phyloP scores from a whole-genome alignment of 2,888 invertebrate genomes.

The Macaria notata region DNA sequence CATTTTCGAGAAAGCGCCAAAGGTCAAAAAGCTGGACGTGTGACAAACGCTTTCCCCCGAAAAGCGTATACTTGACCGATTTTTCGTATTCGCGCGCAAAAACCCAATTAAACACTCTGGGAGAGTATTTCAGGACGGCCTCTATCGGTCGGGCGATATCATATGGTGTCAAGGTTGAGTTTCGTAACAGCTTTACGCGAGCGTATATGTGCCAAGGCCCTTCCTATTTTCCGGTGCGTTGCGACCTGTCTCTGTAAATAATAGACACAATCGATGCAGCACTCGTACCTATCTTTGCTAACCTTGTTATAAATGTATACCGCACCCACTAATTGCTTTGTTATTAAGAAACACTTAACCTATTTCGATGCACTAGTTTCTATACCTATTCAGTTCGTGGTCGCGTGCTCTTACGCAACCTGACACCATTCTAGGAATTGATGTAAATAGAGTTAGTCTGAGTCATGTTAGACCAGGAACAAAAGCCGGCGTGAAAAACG shows the following conservation, averaged over 20 bases:
- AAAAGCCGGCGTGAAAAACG: constrained; percentile 16
- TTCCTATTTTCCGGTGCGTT: constrained; percentile 53
- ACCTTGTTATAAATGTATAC: constrained; percentile 41
- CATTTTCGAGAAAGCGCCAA: constrained; percentile 27
- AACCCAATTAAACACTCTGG: constrained; percentile 61
- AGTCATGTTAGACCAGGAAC: constrained; percentile 26
- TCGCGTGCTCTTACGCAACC: constrained; percentile 47
- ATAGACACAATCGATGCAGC: constrained; percentile 36
- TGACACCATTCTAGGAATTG: constrained; percentile 48
- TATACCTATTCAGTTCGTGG: constrained; percentile 35
- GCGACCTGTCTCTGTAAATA: constrained; percentile 43
- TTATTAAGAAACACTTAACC: constrained; percentile 79
- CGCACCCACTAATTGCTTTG: constrained; percentile 59
- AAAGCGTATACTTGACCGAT: constrained; percentile 73
- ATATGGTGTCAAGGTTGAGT: constrained; percentile 76
- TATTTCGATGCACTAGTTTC: constrained; percentile 70
- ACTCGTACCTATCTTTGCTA: constrained; percentile 29
- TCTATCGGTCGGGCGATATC: constrained; percentile 74
- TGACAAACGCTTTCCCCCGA: constrained; percentile 55
- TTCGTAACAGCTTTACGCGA: constrained; percentile 64
- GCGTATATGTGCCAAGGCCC: constrained; percentile 68
- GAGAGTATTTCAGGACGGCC: constrained; percentile 72
- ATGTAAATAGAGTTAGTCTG: constrained; percentile 26
- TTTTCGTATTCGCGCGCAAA: constrained; percentile 58
- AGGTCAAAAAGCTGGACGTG: constrained; percentile 57